These are phyloP conservation scores for Adelognathus sp. DNA, from an alignment of 2,888 invertebrate species.

Conservation along the genomic window DNA sequence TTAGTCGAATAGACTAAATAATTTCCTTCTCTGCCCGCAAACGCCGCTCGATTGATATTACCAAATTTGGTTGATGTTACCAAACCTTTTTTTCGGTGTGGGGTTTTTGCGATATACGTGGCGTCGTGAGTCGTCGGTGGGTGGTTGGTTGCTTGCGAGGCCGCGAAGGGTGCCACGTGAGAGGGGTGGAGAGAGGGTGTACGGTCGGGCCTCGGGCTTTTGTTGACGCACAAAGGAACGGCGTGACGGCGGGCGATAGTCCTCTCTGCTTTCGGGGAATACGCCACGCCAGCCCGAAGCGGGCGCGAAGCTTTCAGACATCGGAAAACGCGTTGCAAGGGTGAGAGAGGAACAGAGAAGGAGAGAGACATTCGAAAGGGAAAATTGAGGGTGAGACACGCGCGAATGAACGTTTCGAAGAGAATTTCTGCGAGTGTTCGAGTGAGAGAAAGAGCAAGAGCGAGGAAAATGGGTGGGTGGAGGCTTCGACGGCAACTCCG, in stretches of 20 bases:
- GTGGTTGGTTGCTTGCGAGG: constrained; percentile 42
- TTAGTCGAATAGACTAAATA: no score
- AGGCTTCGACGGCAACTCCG: constrained; percentile 37
- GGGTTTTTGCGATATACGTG: constrained; percentile 41
- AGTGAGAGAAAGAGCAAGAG: constrained; percentile 38
- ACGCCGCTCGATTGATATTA: no score
- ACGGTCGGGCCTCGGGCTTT: constrained; percentile 66
- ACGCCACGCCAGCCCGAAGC: constrained; percentile 17
- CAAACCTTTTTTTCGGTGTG: no score
- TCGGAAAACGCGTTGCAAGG: constrained; percentile 45
- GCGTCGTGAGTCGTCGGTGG: constrained; percentile 26
- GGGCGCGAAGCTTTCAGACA: constrained; percentile 61
- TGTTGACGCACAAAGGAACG: constrained; percentile 77
- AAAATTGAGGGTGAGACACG: constrained; percentile 52
- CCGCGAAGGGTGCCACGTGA: constrained; percentile 2
- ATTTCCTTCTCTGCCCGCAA: no score
- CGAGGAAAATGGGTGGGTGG: constrained; percentile 57
- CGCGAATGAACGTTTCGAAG: constrained; percentile 47
- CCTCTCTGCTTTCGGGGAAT: constrained; percentile 66
- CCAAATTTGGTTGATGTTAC: no score
- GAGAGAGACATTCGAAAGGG: constrained; percentile 33
- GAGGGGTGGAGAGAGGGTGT: constrained; percentile 18
- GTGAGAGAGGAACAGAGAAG: constrained; percentile 54
- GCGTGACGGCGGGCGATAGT: constrained; percentile 74
- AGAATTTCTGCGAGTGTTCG: constrained; percentile 44